phyloP scores from a whole-genome alignment of 2,888 invertebrate species.

The Nemurella pictetii region DNA sequence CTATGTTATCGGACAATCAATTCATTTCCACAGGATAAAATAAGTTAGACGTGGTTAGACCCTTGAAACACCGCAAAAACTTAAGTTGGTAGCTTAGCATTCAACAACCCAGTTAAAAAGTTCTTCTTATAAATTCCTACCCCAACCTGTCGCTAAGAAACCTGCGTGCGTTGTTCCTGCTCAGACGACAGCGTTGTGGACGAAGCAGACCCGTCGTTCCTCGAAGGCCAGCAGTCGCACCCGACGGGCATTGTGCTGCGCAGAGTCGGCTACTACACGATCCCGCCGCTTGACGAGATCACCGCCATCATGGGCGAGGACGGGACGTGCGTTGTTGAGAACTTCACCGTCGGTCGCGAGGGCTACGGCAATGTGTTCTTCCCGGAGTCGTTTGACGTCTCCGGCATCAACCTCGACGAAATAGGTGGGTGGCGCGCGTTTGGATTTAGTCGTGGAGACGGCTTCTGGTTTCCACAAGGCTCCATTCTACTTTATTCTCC shows the following conservation, averaged over 20 bases:
- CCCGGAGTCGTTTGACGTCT: constrained; percentile 80
- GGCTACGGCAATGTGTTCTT: constrained; percentile 91
- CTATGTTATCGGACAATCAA: too few species aligned
- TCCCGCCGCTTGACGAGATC: constrained; percentile 83
- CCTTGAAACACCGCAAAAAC: too few species aligned
- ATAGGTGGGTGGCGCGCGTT: constrained; percentile 67
- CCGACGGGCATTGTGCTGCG: constrained; percentile 77
- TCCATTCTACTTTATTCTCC: too few species aligned
- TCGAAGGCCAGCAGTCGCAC: constrained; percentile 55
- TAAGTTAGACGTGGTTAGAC: too few species aligned
- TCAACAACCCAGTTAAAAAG: too few species aligned
- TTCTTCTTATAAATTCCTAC: too few species aligned
- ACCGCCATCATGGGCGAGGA: constrained; percentile 70
- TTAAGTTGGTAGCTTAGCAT: too few species aligned
- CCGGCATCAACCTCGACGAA: constrained; percentile 83
- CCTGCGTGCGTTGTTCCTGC: constrained; percentile 15
- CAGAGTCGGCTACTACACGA: constrained; percentile 86
- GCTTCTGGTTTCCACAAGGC: too few species aligned
- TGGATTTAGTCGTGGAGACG: too few species aligned
- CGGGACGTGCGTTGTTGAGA: constrained; percentile 79
- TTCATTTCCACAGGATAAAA: too few species aligned
- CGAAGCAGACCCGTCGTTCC: constrained; percentile 36
- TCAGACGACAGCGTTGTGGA: not conserved
- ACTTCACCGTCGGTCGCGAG: constrained; percentile 84
- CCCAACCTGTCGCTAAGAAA: too few species aligned